Evolutionary conservation across 2,888 invertebrate species (phyloP), one percentile per base, ranked within the genome.

Genomic region (Cephus runcator): DNA sequence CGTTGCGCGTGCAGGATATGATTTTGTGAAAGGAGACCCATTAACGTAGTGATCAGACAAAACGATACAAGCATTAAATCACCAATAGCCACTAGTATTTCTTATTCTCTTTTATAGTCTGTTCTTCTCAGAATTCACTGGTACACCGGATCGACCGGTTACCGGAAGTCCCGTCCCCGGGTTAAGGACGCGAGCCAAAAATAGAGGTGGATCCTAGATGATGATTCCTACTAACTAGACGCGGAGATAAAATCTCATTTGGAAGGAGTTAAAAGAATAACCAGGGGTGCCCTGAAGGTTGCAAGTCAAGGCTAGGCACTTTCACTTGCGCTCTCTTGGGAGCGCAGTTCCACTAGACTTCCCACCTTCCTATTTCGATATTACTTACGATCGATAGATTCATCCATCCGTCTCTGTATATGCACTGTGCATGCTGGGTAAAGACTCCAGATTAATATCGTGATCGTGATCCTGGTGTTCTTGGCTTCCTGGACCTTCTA

Each of bases 221-320:
- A 56, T 56, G 56, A 56, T 56, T 56, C 56, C 9, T 56, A 6
- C 56, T 56, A 56, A 56, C 56, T 9, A 56, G 56, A 9, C 56
- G 0, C 9, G 56, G 56, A 56, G 56, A 56, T 56, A 56, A 23
- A 23, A 56, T 23, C 56, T 56, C 23, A 15, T 2, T 56, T 56
- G 56, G 56, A 56, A 23, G 56, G 23, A 56, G 56, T 56, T 23
- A 9, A 56, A 56, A 56, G 56, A 56, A 71, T 31, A 71, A 34
- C 71, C 71, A 81, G 84, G 79, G 79, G 81, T 80, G 79, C 82
- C 81, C 83, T 87, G 90, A 90, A 90, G 90, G 90, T 90, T 89
- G 87, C 88, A 88, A 90, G 90, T 91, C 91, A 91, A 91, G 91
- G 91, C 90, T 90, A 86, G 87, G 80, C 76, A 87, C 89, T 89